Percentiles rank a stretch among this genome's conserved stretches.
phyloP scores from a whole-genome alignment of 2,888 invertebrate species.

The Mesopsocus fuscifrons region DNA sequence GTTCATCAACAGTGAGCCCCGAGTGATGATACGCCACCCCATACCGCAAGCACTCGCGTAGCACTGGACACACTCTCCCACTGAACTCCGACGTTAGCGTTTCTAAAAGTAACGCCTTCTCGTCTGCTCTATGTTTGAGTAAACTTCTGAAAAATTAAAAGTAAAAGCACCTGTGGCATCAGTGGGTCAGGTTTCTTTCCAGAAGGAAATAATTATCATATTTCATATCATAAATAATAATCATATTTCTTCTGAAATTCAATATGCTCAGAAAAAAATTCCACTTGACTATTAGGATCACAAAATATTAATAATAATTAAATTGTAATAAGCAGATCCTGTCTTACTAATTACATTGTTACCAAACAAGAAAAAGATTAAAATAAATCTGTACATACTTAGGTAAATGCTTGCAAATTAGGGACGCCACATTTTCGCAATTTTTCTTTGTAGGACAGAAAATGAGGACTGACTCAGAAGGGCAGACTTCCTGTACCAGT shows the following conservation, averaged over 20 bases:
- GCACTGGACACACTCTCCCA: constrained; percentile 40
- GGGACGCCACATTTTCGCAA: constrained; percentile 72
- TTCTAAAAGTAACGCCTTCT: constrained; percentile 38
- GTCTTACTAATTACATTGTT: too few species aligned
- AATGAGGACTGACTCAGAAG: constrained; percentile 60
- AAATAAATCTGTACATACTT: too few species aligned
- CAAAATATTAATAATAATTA: too few species aligned
- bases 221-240: too few species aligned
- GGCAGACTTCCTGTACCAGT: constrained; percentile 62
- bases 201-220: too few species aligned
- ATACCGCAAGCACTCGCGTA: constrained; percentile 46
- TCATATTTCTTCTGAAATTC: too few species aligned
- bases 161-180: too few species aligned
- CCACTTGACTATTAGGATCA: too few species aligned
- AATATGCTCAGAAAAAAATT: too few species aligned
- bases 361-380: too few species aligned
- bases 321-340: too few species aligned
- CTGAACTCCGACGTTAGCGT: constrained; percentile 47
- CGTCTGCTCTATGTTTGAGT: constrained; percentile 31
- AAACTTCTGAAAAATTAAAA: constrained; percentile 28
- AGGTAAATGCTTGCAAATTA: constrained; percentile 46
- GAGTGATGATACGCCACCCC: constrained; percentile 92
- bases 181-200: too few species aligned
- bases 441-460: constrained; percentile 89
- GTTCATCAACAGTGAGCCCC: constrained; percentile 73